These are phyloP conservation scores for Bombus confusus DNA, from an alignment of 1,140 invertebrate species.

Conservation along the genomic window DNA sequence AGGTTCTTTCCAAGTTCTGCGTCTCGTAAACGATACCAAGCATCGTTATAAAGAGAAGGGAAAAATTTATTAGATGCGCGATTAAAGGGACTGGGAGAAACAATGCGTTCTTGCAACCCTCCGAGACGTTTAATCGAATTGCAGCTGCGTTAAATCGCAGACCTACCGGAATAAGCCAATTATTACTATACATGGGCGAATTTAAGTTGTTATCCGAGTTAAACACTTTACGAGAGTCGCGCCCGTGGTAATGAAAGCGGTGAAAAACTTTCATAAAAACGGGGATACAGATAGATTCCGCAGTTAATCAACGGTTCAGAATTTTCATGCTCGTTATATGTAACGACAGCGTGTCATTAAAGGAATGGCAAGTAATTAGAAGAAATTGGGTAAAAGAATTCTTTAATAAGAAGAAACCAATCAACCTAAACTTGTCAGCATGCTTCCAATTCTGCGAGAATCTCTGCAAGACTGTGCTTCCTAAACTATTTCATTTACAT, in stretches of 20 bases:
- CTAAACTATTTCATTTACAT: not conserved
- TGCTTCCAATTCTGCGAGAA: too few relatives aligned
- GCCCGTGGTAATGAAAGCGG: not conserved
- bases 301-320: not conserved
- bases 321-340: not conserved
- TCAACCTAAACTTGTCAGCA: not conserved
- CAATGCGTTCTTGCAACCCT: not conserved
- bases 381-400: not conserved
- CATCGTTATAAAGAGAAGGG: too few relatives aligned
- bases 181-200: not conserved
- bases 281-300: not conserved
- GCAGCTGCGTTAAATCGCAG: conserved; percentile 17
- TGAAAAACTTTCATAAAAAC: not conserved
- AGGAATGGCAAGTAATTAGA: not conserved
- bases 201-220: conserved; percentile 6
- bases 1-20: too few relatives aligned
- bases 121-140: conserved; percentile 6
- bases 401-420: not conserved
- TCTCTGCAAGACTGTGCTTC: too few relatives aligned
- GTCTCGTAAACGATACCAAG: too few relatives aligned
- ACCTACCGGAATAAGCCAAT: conserved; percentile 22
- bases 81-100: not conserved
- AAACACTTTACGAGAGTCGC: not conserved
- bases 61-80: too few relatives aligned
- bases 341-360: not conserved